Evolutionary conservation across 2,113 vertebrate genomes (phyloP).

Genomic region (Gopherus flavomarginatus): DNA sequence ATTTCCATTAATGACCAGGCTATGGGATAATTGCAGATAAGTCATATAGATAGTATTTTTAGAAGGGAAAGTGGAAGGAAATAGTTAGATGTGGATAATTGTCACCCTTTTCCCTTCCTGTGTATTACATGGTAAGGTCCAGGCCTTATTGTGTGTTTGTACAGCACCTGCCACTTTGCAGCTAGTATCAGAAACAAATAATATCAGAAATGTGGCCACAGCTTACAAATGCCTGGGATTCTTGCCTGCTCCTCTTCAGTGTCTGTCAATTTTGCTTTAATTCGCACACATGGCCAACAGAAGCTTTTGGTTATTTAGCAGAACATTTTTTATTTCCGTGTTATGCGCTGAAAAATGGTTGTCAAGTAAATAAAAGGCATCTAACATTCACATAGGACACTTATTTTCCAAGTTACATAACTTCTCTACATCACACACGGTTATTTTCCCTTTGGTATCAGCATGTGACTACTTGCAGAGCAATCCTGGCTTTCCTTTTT

Average conservation of each 20-base stretch:
- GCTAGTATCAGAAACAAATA: background rate
- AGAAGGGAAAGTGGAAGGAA: background rate
- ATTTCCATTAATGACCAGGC: background rate
- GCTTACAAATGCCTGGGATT: background rate
- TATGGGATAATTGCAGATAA: background rate
- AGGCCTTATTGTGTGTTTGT: background rate
- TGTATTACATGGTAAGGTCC: background rate
- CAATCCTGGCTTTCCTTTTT: background rate
- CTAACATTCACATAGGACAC: background rate
- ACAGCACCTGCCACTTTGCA: background rate
- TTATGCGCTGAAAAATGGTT: background rate
- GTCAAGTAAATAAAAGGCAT: background rate
- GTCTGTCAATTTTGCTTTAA: background rate
- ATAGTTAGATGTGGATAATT: background rate
- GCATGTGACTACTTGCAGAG: background rate
- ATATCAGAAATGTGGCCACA: background rate
- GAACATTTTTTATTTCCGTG: background rate
- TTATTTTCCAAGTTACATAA: background rate
- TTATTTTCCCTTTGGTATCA: background rate
- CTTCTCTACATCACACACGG: fast-evolving
- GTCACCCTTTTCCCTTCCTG: background rate
- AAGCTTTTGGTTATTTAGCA: background rate
- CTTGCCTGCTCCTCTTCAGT: background rate
- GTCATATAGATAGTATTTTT: background rate
- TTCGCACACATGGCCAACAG: background rate